A percentile compares a stretch with the other conserved stretches of the same genome.
Conservation (phyloP, 92 coral and sea anemone genomes). For the Paramuricea clavata region DNA sequence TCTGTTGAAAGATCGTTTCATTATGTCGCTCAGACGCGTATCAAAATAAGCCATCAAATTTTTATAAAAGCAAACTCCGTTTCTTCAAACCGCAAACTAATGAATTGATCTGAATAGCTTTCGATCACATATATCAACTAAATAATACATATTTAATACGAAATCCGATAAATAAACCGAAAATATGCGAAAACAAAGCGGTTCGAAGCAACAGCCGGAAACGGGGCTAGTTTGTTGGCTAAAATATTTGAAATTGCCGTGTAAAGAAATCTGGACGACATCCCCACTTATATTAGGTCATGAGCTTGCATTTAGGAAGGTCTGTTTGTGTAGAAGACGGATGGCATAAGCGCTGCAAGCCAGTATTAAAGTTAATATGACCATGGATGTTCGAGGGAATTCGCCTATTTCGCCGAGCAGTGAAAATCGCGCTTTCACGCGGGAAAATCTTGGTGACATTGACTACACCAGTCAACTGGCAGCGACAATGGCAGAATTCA, state of each 20-base stretch:
- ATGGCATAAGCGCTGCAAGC: background rate
- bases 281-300: background rate
- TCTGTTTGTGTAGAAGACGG: background rate
- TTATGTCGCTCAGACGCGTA: background rate
- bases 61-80: background rate
- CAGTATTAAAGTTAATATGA: no score
- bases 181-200: background rate
- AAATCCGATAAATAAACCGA: background rate
- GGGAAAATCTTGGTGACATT: background rate
- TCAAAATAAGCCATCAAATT: constrained; percentile 18
- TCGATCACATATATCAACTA: background rate
- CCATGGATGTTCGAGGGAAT: background rate
- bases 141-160: background rate
- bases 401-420: background rate
- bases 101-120: background rate
- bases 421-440: background rate
- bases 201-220: constrained; percentile 44
- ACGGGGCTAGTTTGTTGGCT: background rate
- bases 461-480: constrained; percentile 9
- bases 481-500: constrained; percentile 18
- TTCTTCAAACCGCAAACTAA: background rate
- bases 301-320: background rate
- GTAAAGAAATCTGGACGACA: constrained; percentile 31
- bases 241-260: constrained; percentile 25
- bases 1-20: background rate